A percentile compares a stretch with the other conserved stretches of the same genome.
Conservation (phyloP, 1,140 invertebrate species). For the Wasmannia auropunctata region DNA sequence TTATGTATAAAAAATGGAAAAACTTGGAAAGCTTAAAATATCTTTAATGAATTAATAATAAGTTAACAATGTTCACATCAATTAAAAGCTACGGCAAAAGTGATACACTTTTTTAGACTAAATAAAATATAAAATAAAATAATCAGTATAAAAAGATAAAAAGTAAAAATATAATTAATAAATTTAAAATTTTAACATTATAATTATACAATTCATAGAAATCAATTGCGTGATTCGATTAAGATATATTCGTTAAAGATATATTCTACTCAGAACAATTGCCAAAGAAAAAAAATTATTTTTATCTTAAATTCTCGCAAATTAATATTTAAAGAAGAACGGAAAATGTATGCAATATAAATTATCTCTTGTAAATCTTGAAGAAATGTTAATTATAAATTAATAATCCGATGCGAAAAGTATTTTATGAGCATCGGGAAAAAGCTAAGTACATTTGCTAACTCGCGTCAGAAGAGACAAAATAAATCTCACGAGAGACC, state of each 20-base stretch:
- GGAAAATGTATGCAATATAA: background rate
- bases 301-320: background rate
- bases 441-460: slow-evolving; percentile 1
- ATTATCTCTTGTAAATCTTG: slow-evolving; percentile 1
- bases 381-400: slow-evolving; percentile 35
- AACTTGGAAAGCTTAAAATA: background rate
- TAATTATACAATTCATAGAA: background rate
- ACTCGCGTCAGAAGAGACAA: background rate
- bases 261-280: background rate
- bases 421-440: background rate
- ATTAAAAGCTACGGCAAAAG: background rate
- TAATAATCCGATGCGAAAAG: background rate
- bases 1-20: background rate
- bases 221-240: background rate
- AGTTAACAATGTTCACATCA: background rate
- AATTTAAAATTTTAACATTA: background rate
- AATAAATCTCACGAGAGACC: background rate
- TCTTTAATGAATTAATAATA: background rate
- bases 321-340: background rate
- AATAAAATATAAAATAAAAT: background rate
- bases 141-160: background rate
- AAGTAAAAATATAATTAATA: background rate
- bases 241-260: too few relatives aligned
- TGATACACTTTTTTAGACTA: background rate
- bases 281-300: background rate